These are phyloP conservation scores for Norana najaformis DNA, from an alignment of 2,888 invertebrate genomes.

Conservation along the genomic window DNA sequence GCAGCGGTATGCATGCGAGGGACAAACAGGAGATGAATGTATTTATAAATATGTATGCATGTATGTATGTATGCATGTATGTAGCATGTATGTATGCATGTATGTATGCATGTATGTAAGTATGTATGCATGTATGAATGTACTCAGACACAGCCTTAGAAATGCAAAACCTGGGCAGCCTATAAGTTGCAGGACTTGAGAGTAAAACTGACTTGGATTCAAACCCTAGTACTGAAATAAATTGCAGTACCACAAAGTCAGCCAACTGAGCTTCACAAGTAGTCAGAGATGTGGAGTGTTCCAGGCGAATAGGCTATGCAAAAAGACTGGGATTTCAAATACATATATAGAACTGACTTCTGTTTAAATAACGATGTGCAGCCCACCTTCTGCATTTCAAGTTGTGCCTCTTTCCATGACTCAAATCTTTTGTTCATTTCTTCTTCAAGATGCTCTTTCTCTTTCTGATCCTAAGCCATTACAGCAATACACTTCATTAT, in stretches of 20 bases:
- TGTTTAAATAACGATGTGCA: background rate
- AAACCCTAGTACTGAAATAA: background rate
- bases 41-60: no score
- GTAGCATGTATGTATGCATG: no score
- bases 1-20: no score
- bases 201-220: background rate
- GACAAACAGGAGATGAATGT: no score
- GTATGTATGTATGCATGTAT: no score
- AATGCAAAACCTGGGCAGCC: background rate
- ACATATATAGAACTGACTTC: no score
- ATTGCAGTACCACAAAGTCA: background rate
- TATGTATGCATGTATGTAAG: no score
- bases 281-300: no score
- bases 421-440: slow-evolving; percentile 6
- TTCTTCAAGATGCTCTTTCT: background rate
- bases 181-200: background rate
- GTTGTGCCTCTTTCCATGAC: slow-evolving; percentile 18
- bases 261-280: background rate
- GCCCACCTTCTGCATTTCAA: background rate
- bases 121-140: no score
- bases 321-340: no score
- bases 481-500: background rate
- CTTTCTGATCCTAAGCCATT: slow-evolving; percentile 15
- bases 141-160: no score
- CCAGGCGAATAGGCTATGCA: no score